A percentile compares a stretch with the other conserved stretches of the same genome.
phyloP scores from a whole-genome alignment of 2,888 invertebrate genomes.

The Sepioteuthis lessoniana region DNA sequence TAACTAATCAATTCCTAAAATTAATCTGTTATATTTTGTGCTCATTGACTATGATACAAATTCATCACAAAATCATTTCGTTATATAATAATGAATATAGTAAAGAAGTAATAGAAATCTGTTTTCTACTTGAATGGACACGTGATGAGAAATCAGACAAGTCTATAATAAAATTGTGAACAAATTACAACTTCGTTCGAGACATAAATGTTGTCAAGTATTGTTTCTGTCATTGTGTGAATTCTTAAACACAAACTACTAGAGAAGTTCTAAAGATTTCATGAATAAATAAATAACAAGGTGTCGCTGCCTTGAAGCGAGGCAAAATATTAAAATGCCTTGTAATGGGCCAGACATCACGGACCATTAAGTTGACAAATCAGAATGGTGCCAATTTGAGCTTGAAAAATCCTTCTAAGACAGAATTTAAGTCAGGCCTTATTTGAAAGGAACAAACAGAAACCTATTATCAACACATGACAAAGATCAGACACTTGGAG shows the following conservation, averaged over 20 bases:
- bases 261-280: not conserved
- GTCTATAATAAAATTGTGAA: no score
- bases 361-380: slow-evolving; percentile 20
- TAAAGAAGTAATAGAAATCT: no score
- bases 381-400: not conserved
- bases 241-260: not conserved
- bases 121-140: no score
- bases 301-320: not conserved
- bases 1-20: no score
- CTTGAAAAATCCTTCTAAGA: not conserved
- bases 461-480: not conserved
- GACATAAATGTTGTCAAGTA: not conserved
- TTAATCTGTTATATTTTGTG: no score
- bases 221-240: not conserved
- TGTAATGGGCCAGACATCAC: slow-evolving; percentile 11
- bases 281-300: not conserved
- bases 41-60: no score
- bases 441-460: not conserved
- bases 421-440: not conserved
- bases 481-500: not conserved
- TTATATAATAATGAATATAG: no score
- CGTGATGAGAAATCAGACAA: no score
- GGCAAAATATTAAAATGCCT: not conserved
- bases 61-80: no score
- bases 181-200: no score